phyloP scores from a whole-genome alignment of 2,797 vertebrate genomes.

The Parambassis ranga region DNA sequence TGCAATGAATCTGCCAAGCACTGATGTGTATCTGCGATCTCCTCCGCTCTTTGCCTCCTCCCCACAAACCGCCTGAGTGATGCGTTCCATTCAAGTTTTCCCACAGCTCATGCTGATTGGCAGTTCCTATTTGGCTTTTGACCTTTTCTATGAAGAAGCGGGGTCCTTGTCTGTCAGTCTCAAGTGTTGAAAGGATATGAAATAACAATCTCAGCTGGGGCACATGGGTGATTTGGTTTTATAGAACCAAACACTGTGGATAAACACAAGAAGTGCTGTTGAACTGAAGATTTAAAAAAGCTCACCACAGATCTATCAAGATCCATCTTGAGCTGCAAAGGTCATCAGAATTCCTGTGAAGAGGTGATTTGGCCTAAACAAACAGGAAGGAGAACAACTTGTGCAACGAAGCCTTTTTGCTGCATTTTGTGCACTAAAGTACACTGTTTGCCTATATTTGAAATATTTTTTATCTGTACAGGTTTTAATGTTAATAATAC shows the following conservation, averaged over 20 bases:
- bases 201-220: no score
- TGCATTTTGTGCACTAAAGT: constrained; percentile 78
- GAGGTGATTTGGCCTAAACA: constrained; percentile 12
- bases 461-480: constrained; percentile 74
- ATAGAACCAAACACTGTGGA: constrained; percentile 19
- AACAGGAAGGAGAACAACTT: constrained; percentile 12
- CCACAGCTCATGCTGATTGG: constrained; percentile 19
- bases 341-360: constrained; percentile 7
- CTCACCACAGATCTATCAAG: no score
- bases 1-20: constrained; percentile 61
- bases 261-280: no score
- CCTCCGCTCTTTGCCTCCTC: constrained; percentile 17
- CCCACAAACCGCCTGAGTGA: constrained; percentile 9
- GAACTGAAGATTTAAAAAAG: no score
- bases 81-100: constrained; percentile 12
- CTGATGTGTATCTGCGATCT: constrained; percentile 38
- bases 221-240: constrained; percentile 12
- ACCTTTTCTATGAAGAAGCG: constrained; percentile 40
- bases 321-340: no score
- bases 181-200: not conserved
- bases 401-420: constrained; percentile 63
- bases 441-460: constrained; percentile 78
- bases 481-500: constrained; percentile 69
- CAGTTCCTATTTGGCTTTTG: constrained; percentile 41
- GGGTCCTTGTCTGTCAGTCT: constrained; percentile 19